Evolutionary conservation across 1,140 invertebrate genomes (phyloP), one percentile per base, ranked within the genome.

Genomic region (Brachionus rubens): DNA sequence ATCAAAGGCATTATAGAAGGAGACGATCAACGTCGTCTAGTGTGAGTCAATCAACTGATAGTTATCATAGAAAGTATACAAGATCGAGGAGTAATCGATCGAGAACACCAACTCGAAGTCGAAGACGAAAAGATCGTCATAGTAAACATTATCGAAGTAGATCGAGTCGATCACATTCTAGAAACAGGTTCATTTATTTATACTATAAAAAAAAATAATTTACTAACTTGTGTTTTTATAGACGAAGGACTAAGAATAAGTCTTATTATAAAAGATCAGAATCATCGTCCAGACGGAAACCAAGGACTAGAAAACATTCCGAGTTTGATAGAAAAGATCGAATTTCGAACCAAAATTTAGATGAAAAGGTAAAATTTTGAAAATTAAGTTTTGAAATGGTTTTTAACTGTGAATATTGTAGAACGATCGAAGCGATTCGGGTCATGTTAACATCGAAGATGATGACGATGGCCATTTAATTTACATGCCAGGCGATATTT

Each of bases 381-480:
- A 59, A 33, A 21, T 26, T 54, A 26, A 54, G 28, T 26, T 1
- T 26, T n/a, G 16, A 48, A 48, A 48, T 1, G 1, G 16, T 48
- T 48, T 16, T n/a, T n/a, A 16, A 3, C 16, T n/a, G 16, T 48
- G 1, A 48, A 48, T 1, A 16, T 48, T n/a, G 16, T 16, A 40
- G 36, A 59, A 36, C 16, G 59, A 65, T 24, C 33, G 40, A 65
- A 65, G 59, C 19, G 59, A 65, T 65, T 65, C 59, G 2, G 59
- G 59, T 21, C 59, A 65, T 43, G 59, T 75, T 1, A 75, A 75
- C 30, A 76, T 76, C 26, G 14, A 65, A 62, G 95, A 98, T 89
- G 96, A 98, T 89, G 91, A 92, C 88, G 95, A 98, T 87, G 96
- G 96, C 87, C 96, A 99, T 88, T 92, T 99, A 87, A 91, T 99